Evolutionary conservation across 2,888 invertebrate genomes (phyloP).

Genomic region (Hylaea fasciaria): DNA sequence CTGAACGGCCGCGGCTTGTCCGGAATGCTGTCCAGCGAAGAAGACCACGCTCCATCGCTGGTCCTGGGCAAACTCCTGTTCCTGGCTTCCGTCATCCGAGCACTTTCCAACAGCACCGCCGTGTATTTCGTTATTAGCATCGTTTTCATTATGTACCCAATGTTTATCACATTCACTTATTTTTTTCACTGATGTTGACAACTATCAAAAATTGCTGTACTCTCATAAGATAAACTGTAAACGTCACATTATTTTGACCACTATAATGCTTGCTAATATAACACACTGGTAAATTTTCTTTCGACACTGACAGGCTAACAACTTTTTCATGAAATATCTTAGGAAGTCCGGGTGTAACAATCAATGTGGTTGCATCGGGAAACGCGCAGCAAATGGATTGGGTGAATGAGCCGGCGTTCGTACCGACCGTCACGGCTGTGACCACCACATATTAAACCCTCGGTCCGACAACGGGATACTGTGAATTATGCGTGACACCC

Average conservation of each 20-base stretch:
- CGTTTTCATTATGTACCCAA: constrained; percentile 42
- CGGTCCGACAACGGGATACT: constrained; percentile 75
- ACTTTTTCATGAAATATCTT: not conserved
- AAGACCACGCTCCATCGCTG: constrained; percentile 61
- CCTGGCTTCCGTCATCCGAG: constrained; percentile 79
- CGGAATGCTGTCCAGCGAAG: constrained; percentile 66
- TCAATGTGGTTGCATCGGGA: constrained; percentile 44
- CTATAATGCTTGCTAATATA: not conserved
- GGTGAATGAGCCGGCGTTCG: constrained; percentile 51
- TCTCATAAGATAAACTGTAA: too few species aligned
- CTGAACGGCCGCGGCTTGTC: constrained; percentile 60
- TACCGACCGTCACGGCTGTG: constrained; percentile 65
- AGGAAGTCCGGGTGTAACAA: constrained; percentile 11
- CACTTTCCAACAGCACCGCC: constrained; percentile 87
- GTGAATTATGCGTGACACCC: constrained; percentile 78
- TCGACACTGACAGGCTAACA: not conserved
- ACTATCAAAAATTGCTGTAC: too few species aligned
- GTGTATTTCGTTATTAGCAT: constrained; percentile 90
- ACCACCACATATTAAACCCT: constrained; percentile 63
- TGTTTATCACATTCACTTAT: constrained; percentile 3
- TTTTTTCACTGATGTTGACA: not conserved
- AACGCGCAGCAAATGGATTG: constrained; percentile 56
- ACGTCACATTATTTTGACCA: too few species aligned
- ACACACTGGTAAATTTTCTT: constrained; percentile 15
- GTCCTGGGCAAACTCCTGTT: constrained; percentile 59